Base-by-base conservation (phyloP, 2,888 invertebrate species). In the Agrochola litura region DNA sequence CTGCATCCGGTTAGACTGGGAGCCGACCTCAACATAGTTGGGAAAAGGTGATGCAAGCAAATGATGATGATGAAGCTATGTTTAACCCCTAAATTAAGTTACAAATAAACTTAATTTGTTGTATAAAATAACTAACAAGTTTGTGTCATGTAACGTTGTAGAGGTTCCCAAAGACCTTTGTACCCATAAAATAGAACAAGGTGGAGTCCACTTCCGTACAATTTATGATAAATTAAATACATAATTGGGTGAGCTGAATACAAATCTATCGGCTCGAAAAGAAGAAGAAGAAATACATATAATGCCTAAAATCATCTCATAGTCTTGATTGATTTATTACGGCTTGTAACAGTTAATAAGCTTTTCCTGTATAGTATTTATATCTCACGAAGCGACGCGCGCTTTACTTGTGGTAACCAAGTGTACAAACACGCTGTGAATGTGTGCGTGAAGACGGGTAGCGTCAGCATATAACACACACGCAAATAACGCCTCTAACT, bases 81-180 rank as follows among this genome's bases (percentile, higher is more conserved):
- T 30, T 30, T 30, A 30, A 30, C 1, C 16, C 14, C 0, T 49
- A 49, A 46, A 49, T 49, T 14, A 49, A 16, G 16, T 49, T 49
- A 49, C 6, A 49, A 49, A 49, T 49, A 49, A 6, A 49, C 5
- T 19, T 16, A 6, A 43, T 37, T 37, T 37, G 30, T 30, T 30
- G 1, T 30, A 30, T 54, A 30, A 30, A 30, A 30, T 61, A 19
- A 30, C 19, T 61, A 10, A 63, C 12, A 63, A 30, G 4, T 30
- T 8, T 49, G 3, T 22, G 16, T 2, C 30, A 37, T 52, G n/a
- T 25, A 12, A 49, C n/a, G 9, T 49, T 41, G 12, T 25, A 25
- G 70, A 69, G 70, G 41, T 69, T 54, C 52, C 16, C 30, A 69
- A 72, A 72, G 25, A 49, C 30, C 49, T 72, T 72, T 49, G 52